Evolutionary conservation across 2,888 invertebrate species (phyloP).

Genomic region (Andricus quercusramuli): DNA sequence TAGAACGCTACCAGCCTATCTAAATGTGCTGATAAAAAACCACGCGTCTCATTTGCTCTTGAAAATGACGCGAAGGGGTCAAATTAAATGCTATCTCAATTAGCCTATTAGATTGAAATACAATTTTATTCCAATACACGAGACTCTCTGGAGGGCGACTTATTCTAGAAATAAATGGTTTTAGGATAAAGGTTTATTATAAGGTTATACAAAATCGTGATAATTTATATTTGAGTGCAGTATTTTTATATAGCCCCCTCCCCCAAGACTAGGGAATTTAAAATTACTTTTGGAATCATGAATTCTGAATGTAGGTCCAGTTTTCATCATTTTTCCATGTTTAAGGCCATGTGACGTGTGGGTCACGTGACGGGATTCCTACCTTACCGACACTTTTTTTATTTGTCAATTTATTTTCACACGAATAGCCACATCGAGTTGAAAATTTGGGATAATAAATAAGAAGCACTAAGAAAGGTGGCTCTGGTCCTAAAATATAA

Average conservation of each 20-base stretch:
- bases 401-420: too few species aligned
- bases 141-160: neutral
- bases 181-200: too few species aligned
- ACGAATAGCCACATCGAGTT: too few species aligned
- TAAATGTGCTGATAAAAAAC: slow-evolving; percentile 31
- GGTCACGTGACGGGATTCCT: too few species aligned
- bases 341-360: neutral
- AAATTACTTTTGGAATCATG: neutral
- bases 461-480: too few species aligned
- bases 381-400: too few species aligned
- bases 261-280: neutral
- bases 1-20: too few species aligned
- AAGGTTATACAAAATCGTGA: too few species aligned
- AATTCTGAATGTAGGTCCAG: neutral
- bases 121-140: neutral
- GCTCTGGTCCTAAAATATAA: too few species aligned
- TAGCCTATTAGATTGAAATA: neutral
- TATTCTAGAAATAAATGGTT: neutral
- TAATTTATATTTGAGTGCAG: neutral
- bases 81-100: neutral
- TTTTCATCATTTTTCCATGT: neutral
- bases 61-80: slow-evolving; percentile 26
- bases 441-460: too few species aligned
- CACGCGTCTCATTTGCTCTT: slow-evolving; percentile 15
- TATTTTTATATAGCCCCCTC: neutral